These are phyloP conservation scores for Meta bourneti DNA, from an alignment of 2,888 invertebrate genomes.

Conservation along the genomic window DNA sequence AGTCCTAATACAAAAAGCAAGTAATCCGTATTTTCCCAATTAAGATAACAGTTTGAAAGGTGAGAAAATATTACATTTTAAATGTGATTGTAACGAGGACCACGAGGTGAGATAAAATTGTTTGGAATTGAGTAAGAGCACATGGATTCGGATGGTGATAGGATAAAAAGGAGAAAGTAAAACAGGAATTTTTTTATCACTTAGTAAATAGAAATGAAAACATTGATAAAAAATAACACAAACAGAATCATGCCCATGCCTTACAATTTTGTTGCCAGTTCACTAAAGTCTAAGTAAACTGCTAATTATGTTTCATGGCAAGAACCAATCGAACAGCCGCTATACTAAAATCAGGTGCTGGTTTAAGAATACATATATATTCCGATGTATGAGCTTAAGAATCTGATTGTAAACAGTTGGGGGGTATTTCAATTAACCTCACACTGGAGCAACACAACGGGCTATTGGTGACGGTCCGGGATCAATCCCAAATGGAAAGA, in stretches of 20 bases:
- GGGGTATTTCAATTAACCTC: too few species aligned
- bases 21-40: too few species aligned
- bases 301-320: not conserved
- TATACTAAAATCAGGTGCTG: too few species aligned
- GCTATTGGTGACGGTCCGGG: too few species aligned
- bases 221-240: not conserved
- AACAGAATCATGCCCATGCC: constrained; percentile 19
- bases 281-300: not conserved
- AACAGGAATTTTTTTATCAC: not conserved
- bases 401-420: too few species aligned
- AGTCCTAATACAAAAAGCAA: too few species aligned
- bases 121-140: not conserved
- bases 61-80: not conserved
- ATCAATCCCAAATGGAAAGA: too few species aligned
- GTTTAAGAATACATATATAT: too few species aligned
- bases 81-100: not conserved
- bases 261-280: constrained; percentile 4
- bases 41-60: not conserved
- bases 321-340: too few species aligned
- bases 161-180: not conserved
- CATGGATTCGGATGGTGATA: constrained; percentile 17
- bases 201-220: constrained; percentile 11
- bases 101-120: not conserved
- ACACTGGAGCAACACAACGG: too few species aligned
- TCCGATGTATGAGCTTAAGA: too few species aligned